Conservation (phyloP, 1,140 invertebrate genomes). For the Drosophila pseudoobscura region DNA sequence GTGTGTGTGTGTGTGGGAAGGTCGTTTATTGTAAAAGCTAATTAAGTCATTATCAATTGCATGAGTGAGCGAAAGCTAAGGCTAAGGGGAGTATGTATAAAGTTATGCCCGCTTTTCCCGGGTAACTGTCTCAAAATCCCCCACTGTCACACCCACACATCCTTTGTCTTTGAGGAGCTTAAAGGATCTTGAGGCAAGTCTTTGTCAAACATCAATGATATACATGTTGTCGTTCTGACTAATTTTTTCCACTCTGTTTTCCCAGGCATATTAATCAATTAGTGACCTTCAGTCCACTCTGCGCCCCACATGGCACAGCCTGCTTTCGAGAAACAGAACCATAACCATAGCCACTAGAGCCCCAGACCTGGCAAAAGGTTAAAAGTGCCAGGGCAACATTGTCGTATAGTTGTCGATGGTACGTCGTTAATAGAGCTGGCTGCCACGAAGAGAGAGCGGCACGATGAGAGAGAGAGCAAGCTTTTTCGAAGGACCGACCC, state of each 20-base stretch:
- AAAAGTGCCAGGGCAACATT: constrained; percentile 69
- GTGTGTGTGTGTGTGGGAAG: constrained; percentile 15
- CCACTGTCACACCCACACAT: too few species aligned
- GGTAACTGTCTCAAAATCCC: too few species aligned
- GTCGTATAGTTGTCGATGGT: constrained; percentile 53
- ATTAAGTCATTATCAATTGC: constrained; percentile 80
- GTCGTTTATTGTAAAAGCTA: constrained; percentile 55
- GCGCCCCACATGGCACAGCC: constrained; percentile 25
- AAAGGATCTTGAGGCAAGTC: constrained; percentile 6
- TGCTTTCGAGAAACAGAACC: neutral
- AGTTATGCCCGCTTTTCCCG: constrained; percentile 11
- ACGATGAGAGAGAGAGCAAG: constrained; percentile 24
- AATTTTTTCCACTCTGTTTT: constrained; percentile 9
- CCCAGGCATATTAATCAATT: constrained; percentile 71
- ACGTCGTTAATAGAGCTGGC: constrained; percentile 26
- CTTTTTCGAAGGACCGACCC: constrained; percentile 35
- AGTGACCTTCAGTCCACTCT: constrained; percentile 69
- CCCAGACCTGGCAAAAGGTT: constrained; percentile 64
- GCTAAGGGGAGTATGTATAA: neutral
- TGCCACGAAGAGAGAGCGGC: constrained; percentile 8
- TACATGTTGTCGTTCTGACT: constrained; percentile 7
- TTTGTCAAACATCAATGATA: constrained; percentile 4
- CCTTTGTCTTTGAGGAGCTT: constrained; percentile 1
- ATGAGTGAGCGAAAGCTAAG: constrained; percentile 18
- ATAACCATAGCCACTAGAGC: neutral